phyloP scores from a whole-genome alignment of 2,797 vertebrate species.

The Pipistrellus pygmaeus region DNA sequence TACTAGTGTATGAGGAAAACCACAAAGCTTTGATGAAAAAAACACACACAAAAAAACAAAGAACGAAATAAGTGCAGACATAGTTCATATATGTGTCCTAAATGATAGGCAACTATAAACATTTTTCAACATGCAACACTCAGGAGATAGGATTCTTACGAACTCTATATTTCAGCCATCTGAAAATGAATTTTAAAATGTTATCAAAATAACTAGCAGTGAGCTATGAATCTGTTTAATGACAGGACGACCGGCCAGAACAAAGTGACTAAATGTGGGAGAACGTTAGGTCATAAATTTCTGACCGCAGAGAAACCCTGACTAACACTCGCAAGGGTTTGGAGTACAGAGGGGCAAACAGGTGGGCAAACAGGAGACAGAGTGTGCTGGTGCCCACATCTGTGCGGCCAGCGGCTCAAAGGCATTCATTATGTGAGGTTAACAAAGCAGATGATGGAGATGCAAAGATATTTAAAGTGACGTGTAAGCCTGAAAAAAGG shows the following conservation, averaged over 20 bases:
- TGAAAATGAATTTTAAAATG: not conserved
- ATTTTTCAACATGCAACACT: not conserved
- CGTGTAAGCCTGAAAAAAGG: rapidly evolving
- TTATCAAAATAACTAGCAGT: not conserved
- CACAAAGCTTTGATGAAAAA: not conserved
- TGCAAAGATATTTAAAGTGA: not conserved
- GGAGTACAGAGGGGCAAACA: not conserved
- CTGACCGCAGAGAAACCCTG: not conserved
- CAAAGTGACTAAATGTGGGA: not conserved
- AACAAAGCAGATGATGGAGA: not conserved
- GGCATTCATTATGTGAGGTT: not conserved
- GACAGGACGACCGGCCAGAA: not conserved
- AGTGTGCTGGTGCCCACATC: not conserved
- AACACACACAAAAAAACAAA: not conserved
- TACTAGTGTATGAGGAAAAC: not conserved
- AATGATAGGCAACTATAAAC: not conserved
- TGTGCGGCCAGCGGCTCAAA: not conserved
- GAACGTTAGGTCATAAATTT: not conserved
- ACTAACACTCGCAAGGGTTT: not conserved
- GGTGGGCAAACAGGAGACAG: not conserved
- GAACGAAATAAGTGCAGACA: not conserved
- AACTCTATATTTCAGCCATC: not conserved
- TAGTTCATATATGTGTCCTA: not conserved
- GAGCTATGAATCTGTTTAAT: not conserved
- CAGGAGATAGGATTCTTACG: not conserved